Evolutionary conservation across 1,140 invertebrate genomes (phyloP).

Genomic region (Polypedilum pembai): DNA sequence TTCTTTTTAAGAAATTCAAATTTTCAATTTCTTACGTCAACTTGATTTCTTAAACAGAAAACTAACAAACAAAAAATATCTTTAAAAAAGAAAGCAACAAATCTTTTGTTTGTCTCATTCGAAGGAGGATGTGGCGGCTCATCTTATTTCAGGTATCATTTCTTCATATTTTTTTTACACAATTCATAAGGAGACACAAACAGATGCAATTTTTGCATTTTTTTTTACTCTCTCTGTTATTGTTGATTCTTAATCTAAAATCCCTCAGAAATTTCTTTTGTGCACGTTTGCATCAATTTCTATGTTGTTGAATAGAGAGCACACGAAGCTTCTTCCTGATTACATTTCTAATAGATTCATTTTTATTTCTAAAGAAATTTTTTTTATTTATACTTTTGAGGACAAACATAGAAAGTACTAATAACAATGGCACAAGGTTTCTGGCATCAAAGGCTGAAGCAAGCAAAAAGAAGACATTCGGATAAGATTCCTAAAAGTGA

Average conservation of each 20-base stretch:
- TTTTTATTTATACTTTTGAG: background rate
- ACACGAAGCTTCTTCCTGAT: no score
- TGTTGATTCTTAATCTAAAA: slow-evolving; percentile 19
- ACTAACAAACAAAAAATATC: no score
- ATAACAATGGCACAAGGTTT: background rate
- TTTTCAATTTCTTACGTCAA: no score
- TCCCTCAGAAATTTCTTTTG: background rate
- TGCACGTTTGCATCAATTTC: background rate
- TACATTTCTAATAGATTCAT: background rate
- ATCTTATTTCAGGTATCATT: no score
- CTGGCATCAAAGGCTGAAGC: background rate
- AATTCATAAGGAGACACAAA: background rate
- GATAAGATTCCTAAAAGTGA: background rate
- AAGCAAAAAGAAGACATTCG: background rate
- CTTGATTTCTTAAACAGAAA: no score
- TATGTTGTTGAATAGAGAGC: no score
- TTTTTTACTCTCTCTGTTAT: background rate
- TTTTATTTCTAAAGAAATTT: background rate
- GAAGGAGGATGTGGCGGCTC: no score
- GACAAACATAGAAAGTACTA: background rate
- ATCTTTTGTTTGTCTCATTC: no score
- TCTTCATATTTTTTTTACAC: no score
- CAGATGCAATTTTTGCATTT: slow-evolving; percentile 18
- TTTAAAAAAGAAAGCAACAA: no score
- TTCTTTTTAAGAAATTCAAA: no score